Conservation (phyloP, 2,113 vertebrate species). For the Anseranas semipalmata region DNA sequence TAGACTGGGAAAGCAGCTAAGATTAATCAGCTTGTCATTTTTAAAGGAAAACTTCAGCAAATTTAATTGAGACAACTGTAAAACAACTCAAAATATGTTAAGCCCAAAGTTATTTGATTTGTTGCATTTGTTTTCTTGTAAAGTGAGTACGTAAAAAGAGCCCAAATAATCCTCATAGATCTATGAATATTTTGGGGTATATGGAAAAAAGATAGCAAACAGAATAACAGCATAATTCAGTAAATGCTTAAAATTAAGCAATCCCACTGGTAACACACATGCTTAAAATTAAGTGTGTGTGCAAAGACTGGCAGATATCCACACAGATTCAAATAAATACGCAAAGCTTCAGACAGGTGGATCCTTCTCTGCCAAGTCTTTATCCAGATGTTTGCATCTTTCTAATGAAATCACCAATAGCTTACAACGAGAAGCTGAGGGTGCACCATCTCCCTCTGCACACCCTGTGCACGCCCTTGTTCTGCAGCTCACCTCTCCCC, state of each 20-base stretch:
- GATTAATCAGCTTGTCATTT: neutral
- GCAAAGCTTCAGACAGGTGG: neutral
- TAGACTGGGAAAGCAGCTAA: neutral
- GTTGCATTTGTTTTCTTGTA: neutral
- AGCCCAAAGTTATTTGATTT: neutral
- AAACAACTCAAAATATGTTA: fast-evolving
- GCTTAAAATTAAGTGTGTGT: neutral
- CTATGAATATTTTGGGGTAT: neutral
- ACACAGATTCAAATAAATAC: neutral
- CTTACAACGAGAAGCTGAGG: neutral
- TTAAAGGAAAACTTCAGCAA: neutral
- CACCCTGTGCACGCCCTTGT: fast-evolving
- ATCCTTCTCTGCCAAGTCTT: neutral
- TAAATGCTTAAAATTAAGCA: neutral
- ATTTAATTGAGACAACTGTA: neutral
- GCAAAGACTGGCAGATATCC: neutral
- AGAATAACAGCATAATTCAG: neutral
- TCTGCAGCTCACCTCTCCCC: neutral
- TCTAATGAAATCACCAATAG: neutral
- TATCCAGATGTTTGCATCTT: neutral
- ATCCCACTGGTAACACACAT: neutral
- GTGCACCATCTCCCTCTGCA: neutral
- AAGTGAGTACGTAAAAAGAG: neutral
- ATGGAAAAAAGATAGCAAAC: neutral
- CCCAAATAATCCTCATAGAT: neutral